Evolutionary conservation across 2,797 vertebrate species (phyloP).

Genomic region (Tapera naevia): DNA sequence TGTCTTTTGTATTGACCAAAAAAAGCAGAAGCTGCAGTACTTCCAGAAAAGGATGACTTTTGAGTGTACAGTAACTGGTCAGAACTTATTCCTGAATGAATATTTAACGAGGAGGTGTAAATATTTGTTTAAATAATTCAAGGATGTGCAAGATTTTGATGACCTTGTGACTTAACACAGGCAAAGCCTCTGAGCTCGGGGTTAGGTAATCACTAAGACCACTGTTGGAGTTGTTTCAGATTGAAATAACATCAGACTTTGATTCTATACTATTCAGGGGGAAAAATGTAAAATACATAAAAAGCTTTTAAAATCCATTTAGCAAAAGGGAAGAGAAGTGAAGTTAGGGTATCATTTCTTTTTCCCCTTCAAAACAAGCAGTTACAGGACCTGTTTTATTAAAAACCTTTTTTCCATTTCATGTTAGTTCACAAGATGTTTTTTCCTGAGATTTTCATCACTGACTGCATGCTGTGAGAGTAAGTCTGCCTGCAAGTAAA

Average conservation of each 20-base stretch:
- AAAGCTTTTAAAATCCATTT: background rate
- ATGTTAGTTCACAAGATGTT: background rate
- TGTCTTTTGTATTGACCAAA: slow-evolving; percentile 5
- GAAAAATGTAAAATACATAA: background rate
- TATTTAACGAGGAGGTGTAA: slow-evolving; percentile 58
- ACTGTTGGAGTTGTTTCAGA: background rate
- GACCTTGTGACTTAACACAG: slow-evolving; percentile 24
- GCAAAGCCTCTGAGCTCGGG: slow-evolving; percentile 44
- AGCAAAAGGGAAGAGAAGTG: background rate
- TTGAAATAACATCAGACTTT: background rate
- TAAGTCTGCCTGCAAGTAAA: background rate
- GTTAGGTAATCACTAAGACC: background rate
- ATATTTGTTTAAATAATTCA: slow-evolving; percentile 48
- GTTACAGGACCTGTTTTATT: background rate
- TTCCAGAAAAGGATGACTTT: slow-evolving; percentile 5
- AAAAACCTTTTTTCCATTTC: background rate
- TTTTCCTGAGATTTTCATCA: background rate
- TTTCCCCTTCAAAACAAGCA: background rate
- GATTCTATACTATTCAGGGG: background rate
- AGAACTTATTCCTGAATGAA: slow-evolving; percentile 15
- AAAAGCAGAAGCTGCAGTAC: background rate
- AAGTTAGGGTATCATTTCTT: background rate
- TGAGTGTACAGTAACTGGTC: slow-evolving; percentile 1
- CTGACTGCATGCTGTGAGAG: background rate
- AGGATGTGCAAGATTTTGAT: fast-evolving